Conservation (phyloP, 2,113 vertebrate genomes). For the Emberiza fucata region DNA sequence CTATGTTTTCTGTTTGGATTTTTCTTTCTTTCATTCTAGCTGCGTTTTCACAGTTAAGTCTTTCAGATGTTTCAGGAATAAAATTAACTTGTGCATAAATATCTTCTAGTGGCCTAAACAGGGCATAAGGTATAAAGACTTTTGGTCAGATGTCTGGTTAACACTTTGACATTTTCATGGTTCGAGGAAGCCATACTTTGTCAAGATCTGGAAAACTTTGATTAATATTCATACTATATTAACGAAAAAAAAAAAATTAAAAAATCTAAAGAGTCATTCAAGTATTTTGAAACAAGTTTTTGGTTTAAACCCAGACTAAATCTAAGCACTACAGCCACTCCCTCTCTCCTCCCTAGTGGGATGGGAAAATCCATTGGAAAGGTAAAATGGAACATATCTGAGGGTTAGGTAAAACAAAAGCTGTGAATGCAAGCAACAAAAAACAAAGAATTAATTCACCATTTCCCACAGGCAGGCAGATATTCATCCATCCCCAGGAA, state of each 20-base stretch:
- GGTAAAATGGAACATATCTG: background rate
- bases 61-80: background rate
- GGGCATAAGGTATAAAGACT: background rate
- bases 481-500: background rate
- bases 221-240: background rate
- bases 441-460: background rate
- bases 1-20: background rate
- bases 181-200: background rate
- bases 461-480: background rate
- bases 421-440: background rate
- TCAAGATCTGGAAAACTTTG: background rate
- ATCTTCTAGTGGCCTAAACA: background rate
- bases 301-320: background rate
- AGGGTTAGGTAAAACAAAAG: background rate
- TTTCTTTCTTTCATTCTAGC: background rate
- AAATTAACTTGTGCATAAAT: background rate
- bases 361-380: background rate
- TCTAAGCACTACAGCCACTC: background rate
- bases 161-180: accelerated
- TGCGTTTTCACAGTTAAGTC: background rate
- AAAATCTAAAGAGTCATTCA: background rate
- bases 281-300: background rate
- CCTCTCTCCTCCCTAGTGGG: accelerated
- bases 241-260: background rate
- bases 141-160: background rate